These are phyloP conservation scores for Phaetusa simplex DNA, from an alignment of 2,113 vertebrate species.

Conservation along the genomic window DNA sequence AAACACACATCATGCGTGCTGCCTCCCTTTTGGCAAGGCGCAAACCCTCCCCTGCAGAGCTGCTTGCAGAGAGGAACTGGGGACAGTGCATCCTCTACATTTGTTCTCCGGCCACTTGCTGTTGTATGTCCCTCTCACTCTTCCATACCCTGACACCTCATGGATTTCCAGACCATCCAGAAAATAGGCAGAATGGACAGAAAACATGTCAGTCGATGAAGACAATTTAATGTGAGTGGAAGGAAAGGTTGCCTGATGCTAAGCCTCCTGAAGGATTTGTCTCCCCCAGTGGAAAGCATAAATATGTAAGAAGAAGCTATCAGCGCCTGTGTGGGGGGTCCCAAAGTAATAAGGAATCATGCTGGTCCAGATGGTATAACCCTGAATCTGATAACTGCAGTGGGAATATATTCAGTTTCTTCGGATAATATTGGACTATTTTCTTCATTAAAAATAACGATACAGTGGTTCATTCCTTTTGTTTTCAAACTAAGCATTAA, in stretches of 20 bases:
- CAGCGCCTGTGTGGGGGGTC: neutral
- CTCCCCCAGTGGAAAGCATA: neutral
- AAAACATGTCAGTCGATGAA: neutral
- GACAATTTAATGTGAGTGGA: neutral
- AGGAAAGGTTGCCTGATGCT: neutral
- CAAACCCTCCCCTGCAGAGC: neutral
- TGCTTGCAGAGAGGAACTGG: neutral
- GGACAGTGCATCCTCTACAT: neutral
- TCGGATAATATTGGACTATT: neutral
- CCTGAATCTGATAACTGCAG: neutral
- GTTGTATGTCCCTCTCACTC: neutral
- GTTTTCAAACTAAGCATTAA: neutral
- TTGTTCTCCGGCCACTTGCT: neutral
- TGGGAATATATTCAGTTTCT: neutral
- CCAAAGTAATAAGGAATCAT: neutral
- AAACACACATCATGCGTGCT: neutral
- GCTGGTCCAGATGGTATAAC: neutral
- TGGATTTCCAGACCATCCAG: neutral
- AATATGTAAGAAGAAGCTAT: neutral
- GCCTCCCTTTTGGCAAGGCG: neutral
- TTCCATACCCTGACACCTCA: neutral
- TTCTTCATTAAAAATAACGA: neutral
- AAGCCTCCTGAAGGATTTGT: neutral
- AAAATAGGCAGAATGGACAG: neutral
- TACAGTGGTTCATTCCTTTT: neutral